Evolutionary conservation across 2,113 vertebrate species (phyloP).

Genomic region (Plestiodon gilberti): DNA sequence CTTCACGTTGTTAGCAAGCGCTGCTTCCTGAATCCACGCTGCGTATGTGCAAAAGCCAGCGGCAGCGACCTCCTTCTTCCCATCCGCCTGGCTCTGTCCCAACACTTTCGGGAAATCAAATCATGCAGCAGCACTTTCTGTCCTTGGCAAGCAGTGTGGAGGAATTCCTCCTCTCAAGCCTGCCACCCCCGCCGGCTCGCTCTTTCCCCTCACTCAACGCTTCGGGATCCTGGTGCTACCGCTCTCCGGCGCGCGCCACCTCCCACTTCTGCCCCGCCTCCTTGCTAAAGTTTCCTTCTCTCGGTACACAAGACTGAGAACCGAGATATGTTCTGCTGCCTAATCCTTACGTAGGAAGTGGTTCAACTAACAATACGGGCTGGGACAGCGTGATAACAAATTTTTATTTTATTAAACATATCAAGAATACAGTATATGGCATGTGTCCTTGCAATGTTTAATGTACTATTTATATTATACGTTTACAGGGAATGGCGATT

Average conservation of each 20-base stretch:
- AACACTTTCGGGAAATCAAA: neutral
- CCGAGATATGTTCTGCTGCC: neutral
- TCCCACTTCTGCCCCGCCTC: neutral
- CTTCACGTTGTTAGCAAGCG: too few species aligned
- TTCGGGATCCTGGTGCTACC: neutral
- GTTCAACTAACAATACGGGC: neutral
- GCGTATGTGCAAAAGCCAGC: neutral
- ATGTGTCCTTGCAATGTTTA: neutral
- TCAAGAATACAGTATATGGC: neutral
- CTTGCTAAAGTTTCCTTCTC: neutral
- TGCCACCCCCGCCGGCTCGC: neutral
- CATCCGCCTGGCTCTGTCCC: neutral
- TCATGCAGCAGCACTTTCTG: neutral
- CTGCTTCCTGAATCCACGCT: neutral
- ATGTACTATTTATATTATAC: neutral
- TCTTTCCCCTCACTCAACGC: neutral
- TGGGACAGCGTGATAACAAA: too few species aligned
- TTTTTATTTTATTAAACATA: too few species aligned
- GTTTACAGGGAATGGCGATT: too few species aligned
- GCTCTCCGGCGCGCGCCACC: too few species aligned
- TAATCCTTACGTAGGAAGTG: too few species aligned
- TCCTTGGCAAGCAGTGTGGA: neutral
- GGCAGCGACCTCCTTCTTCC: neutral
- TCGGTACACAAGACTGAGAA: too few species aligned
- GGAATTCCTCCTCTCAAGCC: neutral